Evolutionary conservation across 2,113 vertebrate genomes (phyloP).

Genomic region (Clarias magur): DNA sequence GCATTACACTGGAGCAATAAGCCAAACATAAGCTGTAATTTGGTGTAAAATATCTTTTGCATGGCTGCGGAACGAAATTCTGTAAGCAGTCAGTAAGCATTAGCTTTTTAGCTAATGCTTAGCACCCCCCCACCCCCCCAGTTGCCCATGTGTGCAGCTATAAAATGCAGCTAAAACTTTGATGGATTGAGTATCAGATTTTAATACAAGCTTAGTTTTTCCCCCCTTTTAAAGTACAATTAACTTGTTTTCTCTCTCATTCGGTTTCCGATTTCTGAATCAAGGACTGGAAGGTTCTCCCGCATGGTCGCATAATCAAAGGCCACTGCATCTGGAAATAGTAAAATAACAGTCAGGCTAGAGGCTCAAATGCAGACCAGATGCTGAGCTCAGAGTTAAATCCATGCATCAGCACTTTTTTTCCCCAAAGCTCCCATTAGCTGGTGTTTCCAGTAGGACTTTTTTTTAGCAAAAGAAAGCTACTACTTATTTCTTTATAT

Average conservation of each 20-base stretch:
- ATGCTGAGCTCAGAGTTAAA: constrained; percentile 39
- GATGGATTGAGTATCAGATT: neutral
- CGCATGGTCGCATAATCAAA: constrained; percentile 42
- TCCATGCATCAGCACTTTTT: constrained; percentile 36
- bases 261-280: neutral
- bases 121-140: neutral
- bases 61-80: neutral
- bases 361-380: constrained; percentile 27
- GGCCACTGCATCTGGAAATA: constrained; percentile 41
- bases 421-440: neutral
- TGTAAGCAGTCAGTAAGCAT: neutral
- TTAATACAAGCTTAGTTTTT: neutral
- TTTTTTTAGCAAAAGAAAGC: neutral
- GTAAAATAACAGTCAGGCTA: constrained; percentile 5
- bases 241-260: neutral
- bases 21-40: neutral
- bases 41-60: neutral
- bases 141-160: neutral
- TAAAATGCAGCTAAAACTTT: neutral
- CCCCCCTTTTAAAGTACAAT: neutral
- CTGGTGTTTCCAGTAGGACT: neutral
- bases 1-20: neutral
- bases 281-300: constrained; percentile 25
- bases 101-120: no score
- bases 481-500: neutral